These are phyloP conservation scores for Eustalomyia histrio DNA, from an alignment of 2,888 invertebrate genomes.

Conservation along the genomic window DNA sequence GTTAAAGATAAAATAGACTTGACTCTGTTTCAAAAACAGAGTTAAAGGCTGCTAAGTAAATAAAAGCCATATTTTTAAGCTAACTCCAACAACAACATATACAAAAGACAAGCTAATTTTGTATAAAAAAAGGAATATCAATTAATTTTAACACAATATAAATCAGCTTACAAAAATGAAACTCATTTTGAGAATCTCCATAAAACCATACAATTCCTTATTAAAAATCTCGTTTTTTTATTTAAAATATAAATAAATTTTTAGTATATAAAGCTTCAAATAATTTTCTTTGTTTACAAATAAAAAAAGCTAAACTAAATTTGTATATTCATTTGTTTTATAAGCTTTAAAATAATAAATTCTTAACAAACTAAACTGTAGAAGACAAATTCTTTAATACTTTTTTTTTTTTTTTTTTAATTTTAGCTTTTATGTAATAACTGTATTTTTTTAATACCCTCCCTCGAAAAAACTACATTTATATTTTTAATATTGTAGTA, in stretches of 20 bases:
- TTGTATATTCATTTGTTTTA: constrained; percentile 50
- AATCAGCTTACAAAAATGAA: constrained; percentile 65
- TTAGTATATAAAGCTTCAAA: constrained; percentile 31
- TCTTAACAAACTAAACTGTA: constrained; percentile 53
- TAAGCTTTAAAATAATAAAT: constrained; percentile 58
- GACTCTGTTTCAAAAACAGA: constrained; percentile 62
- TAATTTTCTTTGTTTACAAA: not conserved
- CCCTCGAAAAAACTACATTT: not conserved
- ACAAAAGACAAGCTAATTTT: not conserved
- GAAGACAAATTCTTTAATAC: constrained; percentile 63
- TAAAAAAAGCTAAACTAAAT: constrained; percentile 12
- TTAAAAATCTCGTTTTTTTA: constrained; percentile 12
- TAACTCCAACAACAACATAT: constrained; percentile 23
- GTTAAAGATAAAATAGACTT: constrained; percentile 27
- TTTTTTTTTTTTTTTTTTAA: constrained; percentile 14
- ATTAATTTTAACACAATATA: constrained; percentile 18
- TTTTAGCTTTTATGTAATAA: not conserved
- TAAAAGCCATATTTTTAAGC: constrained; percentile 64
- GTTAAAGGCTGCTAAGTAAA: constrained; percentile 48
- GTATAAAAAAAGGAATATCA: not conserved
- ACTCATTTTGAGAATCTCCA: constrained; percentile 65
- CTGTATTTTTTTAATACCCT: not conserved
- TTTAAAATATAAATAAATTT: constrained; percentile 41
- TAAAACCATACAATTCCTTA: constrained; percentile 35
- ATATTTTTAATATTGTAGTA: constrained; percentile 23